Base-by-base conservation (phyloP, 2,888 invertebrate genomes). In the Drosophila siamana region DNA sequence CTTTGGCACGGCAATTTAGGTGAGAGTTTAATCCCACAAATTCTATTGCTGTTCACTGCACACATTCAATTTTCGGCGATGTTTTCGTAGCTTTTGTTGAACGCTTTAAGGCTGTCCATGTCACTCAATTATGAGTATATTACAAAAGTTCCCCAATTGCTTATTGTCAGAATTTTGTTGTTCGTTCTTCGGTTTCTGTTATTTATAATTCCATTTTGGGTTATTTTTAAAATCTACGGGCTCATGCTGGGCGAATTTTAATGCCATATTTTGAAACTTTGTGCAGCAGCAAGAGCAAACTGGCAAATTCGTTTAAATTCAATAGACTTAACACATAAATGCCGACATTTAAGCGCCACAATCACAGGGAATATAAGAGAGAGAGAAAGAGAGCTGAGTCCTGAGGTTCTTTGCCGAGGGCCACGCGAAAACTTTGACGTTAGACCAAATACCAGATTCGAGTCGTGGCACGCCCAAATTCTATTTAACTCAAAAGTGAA, bases 401-500 rank as follows among this genome's bases (percentile, higher is more conserved):
- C 33, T 36, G 26, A 33, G n/a, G 9, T n/a, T 33, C 33, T 33
- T 4, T 1, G 36, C 43, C 48, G 22, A 36, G 16, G 43, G 69
- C 24, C 11, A 40, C 19, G 41, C 6, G 9, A 46, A 11, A 46
- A 55, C 55, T 55, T 55, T 44, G 44, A 44, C 44, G 15, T 24
- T 6, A 11, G 33, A 28, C 28, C 28, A 2, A 28, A 28, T 9
- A 28, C 11, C 9, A 47, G 15, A 47, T 47, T 26, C 26, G 28
- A 48, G 28, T 48, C 48, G 11, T 30, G 41, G 33, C 13, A 5
- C 38, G 36, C 8, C 16, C n/a, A 61, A 65, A 80, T 82, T 74
- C 66, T 79, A 79, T 86, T 79, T 83, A 70, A 75, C 71, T 86
- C 52, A 50, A 33, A 69, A 85, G 78, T 54, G 78, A 80, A 82